These are phyloP conservation scores for Siniperca scherzeri DNA, from an alignment of 2,797 vertebrate genomes.

Conservation along the genomic window DNA sequence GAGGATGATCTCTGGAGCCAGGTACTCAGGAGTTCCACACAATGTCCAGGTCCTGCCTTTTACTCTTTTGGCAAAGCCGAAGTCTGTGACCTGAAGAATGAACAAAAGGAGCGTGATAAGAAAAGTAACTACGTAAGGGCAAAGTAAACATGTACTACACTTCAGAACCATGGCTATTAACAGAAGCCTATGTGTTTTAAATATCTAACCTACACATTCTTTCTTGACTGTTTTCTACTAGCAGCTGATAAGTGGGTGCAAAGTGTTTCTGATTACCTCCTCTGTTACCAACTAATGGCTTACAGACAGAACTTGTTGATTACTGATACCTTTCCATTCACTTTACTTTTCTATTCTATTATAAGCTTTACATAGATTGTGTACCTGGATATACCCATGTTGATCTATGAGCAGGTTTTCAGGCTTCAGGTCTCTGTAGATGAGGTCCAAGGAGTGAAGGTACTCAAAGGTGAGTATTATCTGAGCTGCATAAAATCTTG, in stretches of 20 bases:
- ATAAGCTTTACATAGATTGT: conserved; percentile 4
- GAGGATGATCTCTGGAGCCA: conserved; percentile 99
- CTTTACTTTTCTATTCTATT: conserved; percentile 9
- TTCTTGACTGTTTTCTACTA: background rate
- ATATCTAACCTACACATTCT: background rate
- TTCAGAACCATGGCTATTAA: background rate
- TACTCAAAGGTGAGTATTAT: conserved; percentile 99
- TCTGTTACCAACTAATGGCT: conserved; percentile 3
- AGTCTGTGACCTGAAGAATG: conserved; percentile 94
- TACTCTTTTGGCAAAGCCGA: conserved; percentile 99
- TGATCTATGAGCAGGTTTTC: conserved; percentile 99
- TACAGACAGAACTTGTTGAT: background rate
- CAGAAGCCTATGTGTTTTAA: background rate
- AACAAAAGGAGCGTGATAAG: conserved; percentile 17
- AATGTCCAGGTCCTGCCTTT: conserved; percentile 99
- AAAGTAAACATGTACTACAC: background rate
- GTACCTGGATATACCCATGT: conserved; percentile 99
- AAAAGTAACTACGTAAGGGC: background rate
- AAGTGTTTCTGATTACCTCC: background rate
- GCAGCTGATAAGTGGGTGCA: background rate
- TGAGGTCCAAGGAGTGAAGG: conserved; percentile 99
- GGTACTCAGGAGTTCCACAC: conserved; percentile 99
- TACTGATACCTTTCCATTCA: background rate
- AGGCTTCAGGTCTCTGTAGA: conserved; percentile 99
- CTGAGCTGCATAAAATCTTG: conserved; percentile 99